Conservation (phyloP, 2,113 vertebrate genomes). For the Silurus meridionalis region DNA sequence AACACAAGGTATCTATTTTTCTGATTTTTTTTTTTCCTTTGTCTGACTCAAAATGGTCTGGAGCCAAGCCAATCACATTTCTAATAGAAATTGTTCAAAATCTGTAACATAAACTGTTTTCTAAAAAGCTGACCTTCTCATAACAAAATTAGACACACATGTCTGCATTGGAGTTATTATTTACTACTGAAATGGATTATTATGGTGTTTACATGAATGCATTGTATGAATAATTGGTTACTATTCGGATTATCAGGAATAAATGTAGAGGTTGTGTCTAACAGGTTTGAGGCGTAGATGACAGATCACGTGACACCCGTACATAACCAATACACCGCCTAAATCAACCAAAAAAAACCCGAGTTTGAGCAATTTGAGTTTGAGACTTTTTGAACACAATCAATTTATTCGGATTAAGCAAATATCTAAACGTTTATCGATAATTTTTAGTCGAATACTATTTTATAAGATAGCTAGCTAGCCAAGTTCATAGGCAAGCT, state of each 20-base stretch:
- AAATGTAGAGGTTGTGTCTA: not conserved
- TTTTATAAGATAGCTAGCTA: not conserved
- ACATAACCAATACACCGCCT: not conserved
- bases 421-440: not conserved
- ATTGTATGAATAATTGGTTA: not conserved
- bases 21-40: not conserved
- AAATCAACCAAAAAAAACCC: not conserved
- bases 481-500: not conserved
- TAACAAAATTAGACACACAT: not conserved
- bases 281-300: not conserved
- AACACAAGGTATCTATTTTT: not conserved
- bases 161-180: not conserved
- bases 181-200: not conserved
- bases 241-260: not conserved
- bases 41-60: not conserved
- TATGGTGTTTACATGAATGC: not conserved
- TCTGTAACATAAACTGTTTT: not conserved
- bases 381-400: not conserved
- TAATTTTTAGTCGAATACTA: no score
- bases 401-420: not conserved
- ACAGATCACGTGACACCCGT: not conserved
- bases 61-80: not conserved
- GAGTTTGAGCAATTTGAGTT: not conserved
- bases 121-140: not conserved
- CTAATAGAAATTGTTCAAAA: not conserved